phyloP scores from a whole-genome alignment of 2,113 vertebrate species.

The Thomomys bottae region DNA sequence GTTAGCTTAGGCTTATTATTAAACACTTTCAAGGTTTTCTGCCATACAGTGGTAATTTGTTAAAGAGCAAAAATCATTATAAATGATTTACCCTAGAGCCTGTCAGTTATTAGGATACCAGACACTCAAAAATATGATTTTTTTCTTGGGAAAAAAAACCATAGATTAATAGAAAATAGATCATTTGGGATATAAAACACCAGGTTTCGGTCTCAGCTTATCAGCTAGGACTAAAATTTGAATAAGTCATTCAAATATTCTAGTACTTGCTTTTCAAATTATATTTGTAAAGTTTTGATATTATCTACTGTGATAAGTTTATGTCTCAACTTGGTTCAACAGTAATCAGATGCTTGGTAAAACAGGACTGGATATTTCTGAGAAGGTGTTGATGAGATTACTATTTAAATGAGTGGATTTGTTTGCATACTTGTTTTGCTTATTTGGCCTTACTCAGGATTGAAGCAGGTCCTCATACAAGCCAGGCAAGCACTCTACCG shows the following conservation, averaged over 20 bases:
- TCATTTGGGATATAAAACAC: neutral
- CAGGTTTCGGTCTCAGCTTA: neutral
- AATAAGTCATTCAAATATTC: neutral
- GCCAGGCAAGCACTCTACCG: neutral
- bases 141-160: neutral
- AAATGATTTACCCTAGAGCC: neutral
- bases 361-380: constrained; percentile 11
- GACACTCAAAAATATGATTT: neutral
- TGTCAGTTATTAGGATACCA: neutral
- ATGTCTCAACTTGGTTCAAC: neutral
- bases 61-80: neutral
- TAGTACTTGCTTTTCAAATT: neutral
- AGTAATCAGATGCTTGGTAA: neutral
- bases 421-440: neutral
- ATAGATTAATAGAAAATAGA: constrained; percentile 18
- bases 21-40: neutral
- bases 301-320: constrained; percentile 2
- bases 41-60: neutral
- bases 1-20: neutral
- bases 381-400: constrained; percentile 17
- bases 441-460: neutral
- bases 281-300: constrained; percentile 15
- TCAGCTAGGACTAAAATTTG: neutral
- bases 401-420: neutral
- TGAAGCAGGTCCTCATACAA: neutral